phyloP scores from a whole-genome alignment of 2,888 invertebrate genomes.

The Eurytoma californica region DNA sequence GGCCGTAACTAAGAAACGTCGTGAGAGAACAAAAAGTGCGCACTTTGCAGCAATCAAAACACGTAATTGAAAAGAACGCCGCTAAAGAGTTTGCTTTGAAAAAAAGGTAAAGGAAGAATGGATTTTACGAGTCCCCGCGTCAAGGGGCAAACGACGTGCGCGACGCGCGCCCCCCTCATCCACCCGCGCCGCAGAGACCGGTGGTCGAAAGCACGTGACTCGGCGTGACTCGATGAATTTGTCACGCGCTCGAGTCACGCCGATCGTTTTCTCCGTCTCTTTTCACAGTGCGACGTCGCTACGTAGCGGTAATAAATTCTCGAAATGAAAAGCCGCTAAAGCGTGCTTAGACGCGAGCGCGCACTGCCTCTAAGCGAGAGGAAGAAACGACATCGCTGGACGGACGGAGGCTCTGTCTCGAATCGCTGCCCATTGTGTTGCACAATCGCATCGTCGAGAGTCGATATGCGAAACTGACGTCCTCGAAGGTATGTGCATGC shows the following conservation, averaged over 20 bases:
- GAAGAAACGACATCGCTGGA: conserved; percentile 3
- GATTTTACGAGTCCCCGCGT: conserved; percentile 26
- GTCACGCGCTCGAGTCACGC: conserved; percentile 67
- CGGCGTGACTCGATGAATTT: conserved; percentile 71
- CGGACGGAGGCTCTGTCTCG: conserved; percentile 37
- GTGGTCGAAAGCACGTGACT: conserved; percentile 65
- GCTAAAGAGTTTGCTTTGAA: conserved; percentile 16
- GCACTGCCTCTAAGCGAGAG: conserved; percentile 13
- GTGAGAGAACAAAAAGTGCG: conserved; percentile 29
- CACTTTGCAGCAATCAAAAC: conserved; percentile 25
- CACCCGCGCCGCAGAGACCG: conserved; percentile 59
- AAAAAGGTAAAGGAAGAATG: conserved; percentile 7
- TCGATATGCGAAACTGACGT: conserved; percentile 48
- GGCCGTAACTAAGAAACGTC: conserved; percentile 7
- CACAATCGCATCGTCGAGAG: conserved; percentile 42
- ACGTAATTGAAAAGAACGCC: conserved; percentile 44
- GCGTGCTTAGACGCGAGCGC: conserved; percentile 23
- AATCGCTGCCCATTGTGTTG: conserved; percentile 48
- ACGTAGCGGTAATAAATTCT: conserved; percentile 56
- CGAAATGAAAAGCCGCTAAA: conserved; percentile 53
- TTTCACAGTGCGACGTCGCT: conserved; percentile 34
- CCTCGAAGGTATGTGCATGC: conserved; percentile 8
- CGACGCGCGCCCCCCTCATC: conserved; percentile 21
- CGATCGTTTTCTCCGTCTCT: conserved; percentile 49
- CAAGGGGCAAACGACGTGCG: conserved; percentile 25